Percentiles rank a stretch among this genome's conserved stretches.
These are phyloP conservation scores for Ophioderma brevispina DNA, from an alignment of 35 echinoderm and acorn worm genomes.

Conservation along the genomic window DNA sequence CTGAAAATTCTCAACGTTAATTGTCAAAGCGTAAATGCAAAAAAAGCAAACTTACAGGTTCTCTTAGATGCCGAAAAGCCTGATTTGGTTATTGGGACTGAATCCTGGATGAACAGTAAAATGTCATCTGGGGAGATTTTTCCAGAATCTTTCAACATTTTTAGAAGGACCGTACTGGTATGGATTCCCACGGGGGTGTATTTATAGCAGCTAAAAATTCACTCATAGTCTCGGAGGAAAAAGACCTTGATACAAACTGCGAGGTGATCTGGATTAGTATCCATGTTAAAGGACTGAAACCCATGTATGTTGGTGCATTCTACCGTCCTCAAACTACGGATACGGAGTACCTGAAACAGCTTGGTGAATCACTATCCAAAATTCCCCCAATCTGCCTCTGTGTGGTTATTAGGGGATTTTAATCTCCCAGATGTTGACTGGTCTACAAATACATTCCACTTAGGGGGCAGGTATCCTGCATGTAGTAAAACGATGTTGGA, in stretches of 20 bases:
- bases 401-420: slow-evolving; percentile 80
- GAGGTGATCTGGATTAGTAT: slow-evolving; percentile 57
- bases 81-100: slow-evolving; percentile 57
- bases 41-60: slow-evolving; percentile 23
- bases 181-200: slow-evolving; percentile 35
- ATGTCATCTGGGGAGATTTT: slow-evolving; percentile 52
- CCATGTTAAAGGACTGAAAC: slow-evolving; percentile 40
- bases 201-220: slow-evolving; percentile 41
- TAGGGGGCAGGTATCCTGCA: slow-evolving; percentile 54
- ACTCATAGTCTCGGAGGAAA: not conserved
- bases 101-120: slow-evolving; percentile 49
- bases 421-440: slow-evolving; percentile 73
- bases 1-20: slow-evolving; percentile 52
- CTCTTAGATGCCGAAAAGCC: slow-evolving; percentile 26
- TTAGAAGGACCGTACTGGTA: slow-evolving; percentile 44
- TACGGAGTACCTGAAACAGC: slow-evolving; percentile 52
- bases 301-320: slow-evolving; percentile 29
- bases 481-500: slow-evolving; percentile 73
- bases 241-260: slow-evolving; percentile 19
- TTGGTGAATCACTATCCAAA: slow-evolving; percentile 43
- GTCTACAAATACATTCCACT: slow-evolving; percentile 47
- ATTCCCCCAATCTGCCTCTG: slow-evolving; percentile 43
- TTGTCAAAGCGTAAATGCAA: slow-evolving; percentile 54
- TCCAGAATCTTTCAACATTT: slow-evolving; percentile 34
- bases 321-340: slow-evolving; percentile 29